Evolutionary conservation across 2,113 vertebrate species (phyloP), one percentile per base, ranked within the genome.

Genomic region (Typhlomys cinereus): DNA sequence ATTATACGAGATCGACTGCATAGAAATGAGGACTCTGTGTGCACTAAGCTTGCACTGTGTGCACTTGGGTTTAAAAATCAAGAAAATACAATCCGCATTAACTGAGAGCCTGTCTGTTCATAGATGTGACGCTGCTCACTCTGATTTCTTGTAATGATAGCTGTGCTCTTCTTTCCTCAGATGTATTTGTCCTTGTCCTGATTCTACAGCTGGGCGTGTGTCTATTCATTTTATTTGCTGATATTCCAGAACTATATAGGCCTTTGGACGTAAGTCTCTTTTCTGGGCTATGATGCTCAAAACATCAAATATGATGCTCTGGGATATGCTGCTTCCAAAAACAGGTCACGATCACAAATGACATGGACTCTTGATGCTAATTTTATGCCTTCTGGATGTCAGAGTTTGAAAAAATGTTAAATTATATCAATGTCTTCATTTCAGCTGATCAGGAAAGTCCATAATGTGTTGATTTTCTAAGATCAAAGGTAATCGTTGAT

Each of bases 151-250:
- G 73, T 62, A 87, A 70, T 96, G 83, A 87, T 74, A 61, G 61
- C 39, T 94, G 69, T 96, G 31, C 79, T 96, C 66, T 97, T 95
- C 0, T 96, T 86, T 85, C 89, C 93, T 88, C 96, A 98, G 98
- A 98, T 96, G 8, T 97, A 54, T 98, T 98, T 48, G 6, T 98
- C 34, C 36, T 97, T 34, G 97, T 98, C 67, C 95, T 98, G 81
- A 27, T 61, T 61, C 64, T 87, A 66, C 98, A 98, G 95, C 88
- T 98, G 94, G 95, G 96, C 0, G 39, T 96, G 48, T 98, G 98
- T 85, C 95, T 98, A 4, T 98, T 98, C 97, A 95, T 98, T 92
- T 74, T 98, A 52, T 98, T 98, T 96, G 98, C 98, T 85, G 96
- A 98, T 93, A 96, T 98, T 70, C 97, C 97, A 59, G 96, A 70